Evolutionary conservation across 1,140 invertebrate species (phyloP), one percentile per base, ranked within the genome.

Genomic region (Drosophila busckii): DNA sequence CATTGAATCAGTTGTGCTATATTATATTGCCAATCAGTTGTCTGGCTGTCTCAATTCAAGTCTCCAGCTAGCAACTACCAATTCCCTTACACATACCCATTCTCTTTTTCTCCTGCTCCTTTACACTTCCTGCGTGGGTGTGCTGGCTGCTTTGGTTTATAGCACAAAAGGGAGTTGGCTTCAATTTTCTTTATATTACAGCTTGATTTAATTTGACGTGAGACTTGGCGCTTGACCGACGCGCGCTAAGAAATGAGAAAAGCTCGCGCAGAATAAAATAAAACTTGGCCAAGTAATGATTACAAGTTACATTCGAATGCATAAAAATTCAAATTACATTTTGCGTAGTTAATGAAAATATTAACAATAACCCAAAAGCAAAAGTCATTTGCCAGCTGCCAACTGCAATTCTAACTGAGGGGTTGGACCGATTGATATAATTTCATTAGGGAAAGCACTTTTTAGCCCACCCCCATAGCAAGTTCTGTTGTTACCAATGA

Each of bases 171-270:
- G 75, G 75, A 82, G 42, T 59, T 82, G 76, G 60, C 75, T 80
- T 82, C 75, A 82, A 82, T 82, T 82, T 82, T 82, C 75, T 82
- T 82, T 82, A 82, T 82, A 82, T 82, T 82, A 82, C 49, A 69
- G 53, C 75, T 70, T 82, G 75, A 82, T 82, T 82, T 82, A 82
- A 82, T 82, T 82, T 82, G 75, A 82, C 75, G 76, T 83, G 75
- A 82, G 75, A 82, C 75, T 53, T 80, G 44, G 48, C 25, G 34
- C 68, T 63, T 75, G 70, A 70, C 70, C 66, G 45, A 29, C 65
- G 28, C 49, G 45, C 54, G 67, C 59, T 66, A 60, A 66, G 32
- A 78, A 76, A 70, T 52, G 55, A 42, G 49, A 42, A 45, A 45
- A 54, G 28, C 26, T 25, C 16, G 19, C 17, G 8, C 12, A 32